Percentiles rank a stretch among this genome's conserved stretches.
These are phyloP conservation scores for Drosophila pachea DNA, from an alignment of 1,140 invertebrate species.

Conservation along the genomic window DNA sequence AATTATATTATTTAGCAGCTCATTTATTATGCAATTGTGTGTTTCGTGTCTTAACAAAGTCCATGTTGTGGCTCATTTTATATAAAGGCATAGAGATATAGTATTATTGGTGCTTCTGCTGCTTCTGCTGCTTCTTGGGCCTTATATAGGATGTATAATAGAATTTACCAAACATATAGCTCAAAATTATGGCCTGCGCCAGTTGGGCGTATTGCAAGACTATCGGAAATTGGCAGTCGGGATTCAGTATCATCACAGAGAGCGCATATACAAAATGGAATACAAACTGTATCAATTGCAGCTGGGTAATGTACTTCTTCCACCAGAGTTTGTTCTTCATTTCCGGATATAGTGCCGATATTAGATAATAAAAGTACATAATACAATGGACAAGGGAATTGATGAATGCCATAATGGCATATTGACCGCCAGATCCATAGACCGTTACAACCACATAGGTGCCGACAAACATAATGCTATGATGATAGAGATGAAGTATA, in stretches of 20 bases:
- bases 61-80: no score
- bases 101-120: not conserved
- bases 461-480: constrained; percentile 79
- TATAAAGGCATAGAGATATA: no score
- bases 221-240: constrained; percentile 84
- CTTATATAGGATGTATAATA: constrained; percentile 80
- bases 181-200: constrained; percentile 79
- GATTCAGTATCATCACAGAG: constrained; percentile 83
- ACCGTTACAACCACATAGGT: not conserved
- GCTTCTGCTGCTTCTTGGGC: constrained; percentile 16
- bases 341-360: constrained; percentile 82
- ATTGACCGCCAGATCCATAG: constrained; percentile 82
- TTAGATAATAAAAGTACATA: constrained; percentile 89
- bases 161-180: constrained; percentile 90
- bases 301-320: constrained; percentile 89
- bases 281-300: constrained; percentile 89
- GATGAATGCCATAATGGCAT: constrained; percentile 83
- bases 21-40: no score
- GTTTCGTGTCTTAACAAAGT: no score
- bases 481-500: constrained; percentile 92
- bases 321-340: constrained; percentile 87
- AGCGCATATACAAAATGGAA: constrained; percentile 82
- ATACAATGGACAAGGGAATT: constrained; percentile 89
- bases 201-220: constrained; percentile 81
- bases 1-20: no score